Base-by-base conservation (phyloP, 2,113 vertebrate genomes). In the Platanista minor region DNA sequence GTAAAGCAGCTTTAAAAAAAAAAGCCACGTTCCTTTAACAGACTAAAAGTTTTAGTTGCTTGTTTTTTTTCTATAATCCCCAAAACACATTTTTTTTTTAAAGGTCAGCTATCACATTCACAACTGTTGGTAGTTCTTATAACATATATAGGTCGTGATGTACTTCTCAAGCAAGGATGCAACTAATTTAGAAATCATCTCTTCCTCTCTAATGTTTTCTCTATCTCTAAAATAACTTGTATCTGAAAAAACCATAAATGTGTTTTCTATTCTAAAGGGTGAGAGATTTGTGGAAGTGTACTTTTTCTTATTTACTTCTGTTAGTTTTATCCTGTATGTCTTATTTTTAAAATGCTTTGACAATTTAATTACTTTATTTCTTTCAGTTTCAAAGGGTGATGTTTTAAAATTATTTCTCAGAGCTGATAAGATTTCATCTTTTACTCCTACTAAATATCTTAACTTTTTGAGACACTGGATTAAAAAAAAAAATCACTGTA, bases 401-500 rank as follows among this genome's bases (percentile, higher is more conserved):
- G 7, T 41, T 71, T 89, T 72, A 43, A 80, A 80, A 88, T 72
- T 41, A 95, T 64, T 97, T 94, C 61, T 91, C 64, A 84, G 74
- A 43, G 43, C 61, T 91, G 43, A 31, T 6, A 78, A 88, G 69
- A 87, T 83, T 61, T 92, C 49, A 31, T 43, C 39, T 59, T 78
- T 90, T 61, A 74, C 20, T 59, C 25, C 77, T 87, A 66, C 39
- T 66, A 87, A 82, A 31, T 33, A 94, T 78, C 41, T 94, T 33
- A 61, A 86, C 46, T 86, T 91, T 94, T 82, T 81, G 43, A 86
- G 72, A 82, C 72, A 67, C 18, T 1, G 2, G 21, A 89, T 59
- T 36, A 23, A 88, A 80, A 33, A 88, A 80, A 82, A 86, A 91
- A 83, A 46, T 69, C 36, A 90, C 5, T 71, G 11, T 43, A 61